Conservation (phyloP, 2,888 invertebrate genomes). For the Anoncus sp. region DNA sequence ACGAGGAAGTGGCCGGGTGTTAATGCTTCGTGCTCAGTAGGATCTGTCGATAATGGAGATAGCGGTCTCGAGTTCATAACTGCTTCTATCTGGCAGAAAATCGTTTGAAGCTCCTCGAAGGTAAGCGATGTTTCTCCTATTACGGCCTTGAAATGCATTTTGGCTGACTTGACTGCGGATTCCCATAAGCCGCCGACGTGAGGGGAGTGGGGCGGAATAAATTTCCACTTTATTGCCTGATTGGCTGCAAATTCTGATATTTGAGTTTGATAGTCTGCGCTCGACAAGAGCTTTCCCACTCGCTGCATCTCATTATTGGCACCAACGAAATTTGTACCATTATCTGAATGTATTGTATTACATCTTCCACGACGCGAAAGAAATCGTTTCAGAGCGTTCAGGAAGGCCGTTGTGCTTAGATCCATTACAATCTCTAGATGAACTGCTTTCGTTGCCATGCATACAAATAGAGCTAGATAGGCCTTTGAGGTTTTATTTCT, state of each 20-base stretch:
- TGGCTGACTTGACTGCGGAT: slow-evolving; percentile 72
- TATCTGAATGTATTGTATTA: slow-evolving; percentile 46
- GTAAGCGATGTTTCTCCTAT: slow-evolving; percentile 65
- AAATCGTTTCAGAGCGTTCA: slow-evolving; percentile 52
- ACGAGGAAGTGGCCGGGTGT: no score
- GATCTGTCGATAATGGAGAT: no score
- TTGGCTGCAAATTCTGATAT: slow-evolving; percentile 31
- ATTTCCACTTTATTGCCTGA: slow-evolving; percentile 65
- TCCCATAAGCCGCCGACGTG: slow-evolving; percentile 75
- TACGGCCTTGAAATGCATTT: slow-evolving; percentile 68
- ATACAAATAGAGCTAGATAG: no score
- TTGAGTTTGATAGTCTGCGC: slow-evolving; percentile 17
- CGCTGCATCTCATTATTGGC: slow-evolving; percentile 50
- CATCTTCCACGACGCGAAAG: slow-evolving; percentile 46
- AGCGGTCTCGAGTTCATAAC: no score
- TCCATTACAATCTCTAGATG: slow-evolving; percentile 48
- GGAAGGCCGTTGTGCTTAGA: slow-evolving; percentile 46
- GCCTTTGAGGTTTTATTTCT: no score
- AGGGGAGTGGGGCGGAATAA: slow-evolving; percentile 70
- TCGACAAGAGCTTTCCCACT: slow-evolving; percentile 21
- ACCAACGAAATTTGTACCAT: slow-evolving; percentile 61
- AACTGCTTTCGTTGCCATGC: no score
- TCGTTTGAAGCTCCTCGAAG: slow-evolving; percentile 73
- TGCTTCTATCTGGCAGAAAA: no score
- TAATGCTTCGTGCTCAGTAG: no score